phyloP scores from a whole-genome alignment of 2,888 invertebrate genomes.

The Bimastos eiseni region DNA sequence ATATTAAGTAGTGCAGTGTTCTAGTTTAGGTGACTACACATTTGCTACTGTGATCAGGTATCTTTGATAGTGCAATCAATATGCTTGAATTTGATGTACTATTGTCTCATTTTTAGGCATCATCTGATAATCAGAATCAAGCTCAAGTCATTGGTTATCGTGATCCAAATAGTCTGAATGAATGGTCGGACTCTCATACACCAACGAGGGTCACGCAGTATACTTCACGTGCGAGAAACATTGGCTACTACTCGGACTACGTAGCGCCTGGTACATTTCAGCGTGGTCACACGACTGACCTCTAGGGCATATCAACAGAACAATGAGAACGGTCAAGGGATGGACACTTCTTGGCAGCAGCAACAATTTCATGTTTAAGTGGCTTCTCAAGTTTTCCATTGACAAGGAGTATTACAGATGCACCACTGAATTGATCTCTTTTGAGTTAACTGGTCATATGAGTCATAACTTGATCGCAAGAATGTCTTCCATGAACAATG shows the following conservation, averaged over 20 bases:
- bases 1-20: background rate
- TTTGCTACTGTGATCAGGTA: background rate
- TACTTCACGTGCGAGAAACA: background rate
- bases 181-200: background rate
- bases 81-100: background rate
- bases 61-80: background rate
- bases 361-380: background rate
- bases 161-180: background rate
- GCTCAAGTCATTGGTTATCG: background rate
- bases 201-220: background rate
- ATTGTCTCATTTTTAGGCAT: background rate
- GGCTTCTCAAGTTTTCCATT: background rate
- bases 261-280: background rate
- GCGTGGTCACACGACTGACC: background rate
- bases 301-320: background rate
- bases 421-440: background rate
- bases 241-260: conserved; percentile 4
- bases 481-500: background rate
- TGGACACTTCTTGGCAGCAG: conserved; percentile 1
- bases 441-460: background rate
- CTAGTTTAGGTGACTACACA: background rate
- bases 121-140: background rate
- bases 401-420: background rate
- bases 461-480: background rate
- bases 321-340: background rate